phyloP scores from a whole-genome alignment of 2,797 vertebrate genomes.

The Limosa lapponica region DNA sequence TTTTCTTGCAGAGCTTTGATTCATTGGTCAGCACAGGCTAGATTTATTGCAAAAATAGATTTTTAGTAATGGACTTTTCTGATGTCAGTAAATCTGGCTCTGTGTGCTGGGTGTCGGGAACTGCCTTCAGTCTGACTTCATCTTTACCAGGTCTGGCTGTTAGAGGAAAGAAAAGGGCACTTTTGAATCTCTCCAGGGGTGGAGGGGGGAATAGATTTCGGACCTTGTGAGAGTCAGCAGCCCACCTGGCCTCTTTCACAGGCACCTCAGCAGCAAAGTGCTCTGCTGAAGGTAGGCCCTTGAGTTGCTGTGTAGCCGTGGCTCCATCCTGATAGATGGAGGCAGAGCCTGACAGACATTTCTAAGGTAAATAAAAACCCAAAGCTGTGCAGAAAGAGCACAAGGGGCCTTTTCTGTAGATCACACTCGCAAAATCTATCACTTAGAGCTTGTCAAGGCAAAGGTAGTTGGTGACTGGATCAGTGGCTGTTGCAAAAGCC shows the following conservation, averaged over 20 bases:
- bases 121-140: background rate
- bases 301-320: background rate
- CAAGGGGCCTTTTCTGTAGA: background rate
- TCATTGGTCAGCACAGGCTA: background rate
- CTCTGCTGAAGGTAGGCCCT: background rate
- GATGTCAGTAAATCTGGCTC: background rate
- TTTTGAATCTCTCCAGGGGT: background rate
- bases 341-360: background rate
- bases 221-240: background rate
- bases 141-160: background rate
- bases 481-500: background rate
- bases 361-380: background rate
- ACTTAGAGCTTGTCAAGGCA: background rate
- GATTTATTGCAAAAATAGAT: conserved; percentile 1
- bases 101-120: background rate
- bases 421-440: background rate
- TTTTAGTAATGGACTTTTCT: background rate
- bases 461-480: background rate
- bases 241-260: background rate
- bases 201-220: background rate
- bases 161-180: background rate
- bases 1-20: conserved; percentile 5
- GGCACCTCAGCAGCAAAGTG: background rate
- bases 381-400: background rate
- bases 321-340: background rate